Evolutionary conservation across 2,797 vertebrate genomes (phyloP).

Genomic region (Zalophus californianus): DNA sequence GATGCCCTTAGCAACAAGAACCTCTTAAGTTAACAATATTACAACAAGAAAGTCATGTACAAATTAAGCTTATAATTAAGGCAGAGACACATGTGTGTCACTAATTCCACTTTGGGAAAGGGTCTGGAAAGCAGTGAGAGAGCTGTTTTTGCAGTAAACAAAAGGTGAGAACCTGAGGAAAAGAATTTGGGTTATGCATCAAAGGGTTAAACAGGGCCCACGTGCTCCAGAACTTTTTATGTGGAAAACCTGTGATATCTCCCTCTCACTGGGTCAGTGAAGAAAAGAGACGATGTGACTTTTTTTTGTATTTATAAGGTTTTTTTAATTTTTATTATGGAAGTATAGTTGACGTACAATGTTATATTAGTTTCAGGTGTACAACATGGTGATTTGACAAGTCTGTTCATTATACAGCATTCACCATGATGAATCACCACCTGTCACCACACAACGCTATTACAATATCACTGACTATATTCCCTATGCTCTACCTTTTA

Average conservation of each 20-base stretch:
- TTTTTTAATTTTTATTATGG: neutral
- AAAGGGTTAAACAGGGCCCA: neutral
- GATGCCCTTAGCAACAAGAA: neutral
- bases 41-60: neutral
- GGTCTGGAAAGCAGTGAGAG: neutral
- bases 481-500: neutral
- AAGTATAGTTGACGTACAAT: neutral
- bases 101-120: neutral
- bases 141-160: neutral
- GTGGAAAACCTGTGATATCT: neutral
- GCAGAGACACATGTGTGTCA: neutral
- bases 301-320: neutral
- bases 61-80: slow-evolving; percentile 20
- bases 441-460: neutral
- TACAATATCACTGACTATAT: neutral
- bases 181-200: neutral
- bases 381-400: neutral
- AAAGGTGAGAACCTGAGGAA: neutral
- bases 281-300: neutral
- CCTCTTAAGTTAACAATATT: neutral
- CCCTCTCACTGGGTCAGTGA: neutral
- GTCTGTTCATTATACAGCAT: neutral
- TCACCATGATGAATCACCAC: neutral
- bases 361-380: neutral
- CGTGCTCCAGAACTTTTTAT: neutral